Base-by-base conservation (phyloP, 2,888 invertebrate genomes). In the Chloroclystis v-ata region DNA sequence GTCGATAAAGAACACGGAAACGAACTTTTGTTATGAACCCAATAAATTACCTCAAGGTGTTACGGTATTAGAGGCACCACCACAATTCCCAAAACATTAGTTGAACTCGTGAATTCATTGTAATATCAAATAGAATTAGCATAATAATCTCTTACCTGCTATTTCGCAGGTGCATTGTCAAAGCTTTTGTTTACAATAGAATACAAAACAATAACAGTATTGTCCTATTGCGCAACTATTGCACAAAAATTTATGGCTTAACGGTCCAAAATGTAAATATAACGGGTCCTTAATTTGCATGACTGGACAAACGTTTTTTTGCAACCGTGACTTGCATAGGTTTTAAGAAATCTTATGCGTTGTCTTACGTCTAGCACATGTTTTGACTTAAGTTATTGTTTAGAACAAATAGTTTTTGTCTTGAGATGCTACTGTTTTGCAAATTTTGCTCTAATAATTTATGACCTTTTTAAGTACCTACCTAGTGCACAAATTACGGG, bases 1-100 rank as follows among this genome's bases (percentile, higher is more conserved):
- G 65, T 66, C 70, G 79, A 83, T 82, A 81, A 79, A 81, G 76
- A 80, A 84, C 80, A 83, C 81, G 85, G 85, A 87, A 85, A 86
- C 74, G 73, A 71, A 78, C 75, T 78, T 83, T 86, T 86, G 83
- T 85, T 78, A 75, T 74, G 70, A 77, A 68, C 65, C 71, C 73
- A 70, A 82, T 87, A 87, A 84, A 87, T 86, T 78, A 85, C 72
- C 68, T 67, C 79, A 84, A 86, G 85, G 84, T 85, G 86, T 78
- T 77, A 74, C 73, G 70, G 56, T 65, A 69, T 71, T 67, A 63
- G 65, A 59, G 65, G 62, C 67, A 72, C 72, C 72, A 77, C 87
- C 87, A 78, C 87, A 86, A 75, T 80, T 69, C 72, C 77, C 73
- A 80, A 84, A 85, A 87, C 77, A 82, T 78, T 75, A 74, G 69